Base-by-base conservation (phyloP, 2,113 vertebrate species). In the Pygoscelis antarcticus region DNA sequence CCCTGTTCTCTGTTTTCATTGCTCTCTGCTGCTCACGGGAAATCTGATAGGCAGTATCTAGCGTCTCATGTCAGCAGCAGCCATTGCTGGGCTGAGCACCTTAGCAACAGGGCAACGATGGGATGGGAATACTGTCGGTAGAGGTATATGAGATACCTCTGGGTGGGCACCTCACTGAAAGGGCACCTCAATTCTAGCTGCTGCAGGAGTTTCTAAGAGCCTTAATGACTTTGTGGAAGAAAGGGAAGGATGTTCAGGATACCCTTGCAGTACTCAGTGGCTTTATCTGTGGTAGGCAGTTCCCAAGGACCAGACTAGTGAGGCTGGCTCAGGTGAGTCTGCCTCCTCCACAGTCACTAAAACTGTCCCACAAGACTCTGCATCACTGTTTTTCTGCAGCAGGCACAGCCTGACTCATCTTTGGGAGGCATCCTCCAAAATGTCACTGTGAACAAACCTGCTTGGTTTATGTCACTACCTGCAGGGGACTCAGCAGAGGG, bases 381-480 rank as follows among this genome's bases (percentile, higher is more conserved):
- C 95, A 86, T 95, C 93, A 36, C 58, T 88, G 82, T 96, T 96
- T 93, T 95, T 82, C 87, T 26, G 82, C 93, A 96, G 87, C 93
- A 97, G 87, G 69, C 89, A 55, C 46, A 64, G 96, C 84, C 85
- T 96, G 96, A 97, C 78, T 97, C 95, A 96, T 96, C 85, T 85
- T 38, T 30, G 83, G 87, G 92, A 91, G 87, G 70, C 93, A 94
- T 94, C 85, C 93, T 95, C 93, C 79, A 74, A 95, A 97, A 96
- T 96, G 93, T 96, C 93, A 96, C 57, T 46, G 79, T 0, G 8
- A 94, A 58, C 70, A 91, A 87, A 96, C 96, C 84, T 91, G 85
- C 87, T 65, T 34, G 65, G 32, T 78, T 97, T 95, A 42, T 96
- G 86, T 83, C 82, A 61, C 80, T 96, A 96, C 96, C 87, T 97